phyloP scores from a whole-genome alignment of 1,140 invertebrate genomes.

The Pachyrhynchus sulphureomaculatus region DNA sequence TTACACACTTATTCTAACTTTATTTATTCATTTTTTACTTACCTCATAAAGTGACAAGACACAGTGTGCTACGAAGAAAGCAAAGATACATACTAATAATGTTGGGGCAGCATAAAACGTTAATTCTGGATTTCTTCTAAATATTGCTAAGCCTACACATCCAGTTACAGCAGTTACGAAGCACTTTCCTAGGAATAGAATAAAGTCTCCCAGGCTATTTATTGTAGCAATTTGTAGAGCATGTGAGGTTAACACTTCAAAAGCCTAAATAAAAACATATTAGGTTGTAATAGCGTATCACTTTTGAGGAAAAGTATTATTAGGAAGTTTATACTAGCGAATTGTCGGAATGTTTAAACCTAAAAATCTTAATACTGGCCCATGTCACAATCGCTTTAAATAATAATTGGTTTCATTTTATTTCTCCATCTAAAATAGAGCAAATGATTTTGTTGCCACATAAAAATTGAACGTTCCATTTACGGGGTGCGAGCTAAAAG shows the following conservation, averaged over 20 bases:
- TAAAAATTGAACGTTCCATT: too few species aligned
- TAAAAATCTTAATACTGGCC: too few species aligned
- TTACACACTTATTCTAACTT: too few species aligned
- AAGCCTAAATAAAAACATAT: slow-evolving; percentile 75
- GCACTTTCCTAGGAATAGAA: slow-evolving; percentile 90
- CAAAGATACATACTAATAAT: slow-evolving; percentile 82
- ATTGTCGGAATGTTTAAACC: too few species aligned
- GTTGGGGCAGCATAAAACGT: slow-evolving; percentile 86
- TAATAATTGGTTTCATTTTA: too few species aligned
- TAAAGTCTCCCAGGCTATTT: slow-evolving; percentile 92
- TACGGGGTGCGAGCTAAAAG: too few species aligned
- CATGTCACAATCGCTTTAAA: too few species aligned
- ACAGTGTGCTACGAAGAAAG: slow-evolving; percentile 91
- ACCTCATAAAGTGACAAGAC: slow-evolving; percentile 94
- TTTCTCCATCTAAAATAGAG: too few species aligned
- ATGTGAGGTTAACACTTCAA: slow-evolving; percentile 79
- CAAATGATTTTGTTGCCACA: too few species aligned
- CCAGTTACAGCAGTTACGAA: slow-evolving; percentile 80
- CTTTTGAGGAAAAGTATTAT: too few species aligned
- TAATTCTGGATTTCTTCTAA: slow-evolving; percentile 69
- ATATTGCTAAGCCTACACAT: slow-evolving; percentile 69
- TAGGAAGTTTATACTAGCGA: too few species aligned
- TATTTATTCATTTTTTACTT: slow-evolving; percentile 41
- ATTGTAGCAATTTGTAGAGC: slow-evolving; percentile 86
- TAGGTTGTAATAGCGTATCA: too few species aligned